Evolutionary conservation across 2,113 vertebrate genomes (phyloP).

Genomic region (Dromaius novaehollandiae): DNA sequence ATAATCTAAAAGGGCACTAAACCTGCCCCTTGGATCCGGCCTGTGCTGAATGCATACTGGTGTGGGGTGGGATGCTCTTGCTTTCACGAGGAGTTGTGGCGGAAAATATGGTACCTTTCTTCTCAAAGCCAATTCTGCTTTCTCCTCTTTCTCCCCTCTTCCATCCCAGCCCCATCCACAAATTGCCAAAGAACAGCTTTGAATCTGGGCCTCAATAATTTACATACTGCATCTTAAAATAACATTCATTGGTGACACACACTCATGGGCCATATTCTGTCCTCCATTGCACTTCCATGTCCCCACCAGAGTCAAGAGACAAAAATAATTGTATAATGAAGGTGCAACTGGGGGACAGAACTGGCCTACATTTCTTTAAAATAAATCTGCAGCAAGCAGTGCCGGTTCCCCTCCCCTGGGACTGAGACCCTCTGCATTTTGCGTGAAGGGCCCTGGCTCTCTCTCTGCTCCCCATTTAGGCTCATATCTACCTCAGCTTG

Average conservation of each 20-base stretch:
- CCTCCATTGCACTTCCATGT: not conserved
- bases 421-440: not conserved
- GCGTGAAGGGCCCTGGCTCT: not conserved
- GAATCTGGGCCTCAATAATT: not conserved
- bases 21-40: not conserved
- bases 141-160: not conserved
- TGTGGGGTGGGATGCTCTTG: not conserved
- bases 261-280: not conserved
- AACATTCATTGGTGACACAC: not conserved
- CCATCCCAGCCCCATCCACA: not conserved
- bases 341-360: not conserved
- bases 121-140: not conserved
- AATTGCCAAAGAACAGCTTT: not conserved
- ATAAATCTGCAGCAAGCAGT: not conserved
- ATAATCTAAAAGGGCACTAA: not conserved
- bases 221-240: conserved; percentile 35
- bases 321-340: conserved; percentile 21
- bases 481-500: not conserved
- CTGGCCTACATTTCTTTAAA: conserved; percentile 49
- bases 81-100: not conserved
- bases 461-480: not conserved
- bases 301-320: not conserved
- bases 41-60: not conserved
- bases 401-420: not conserved
- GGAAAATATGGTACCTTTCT: not conserved